phyloP scores from a whole-genome alignment of 2,797 vertebrate species.

The Cercopithecus hamlyni region DNA sequence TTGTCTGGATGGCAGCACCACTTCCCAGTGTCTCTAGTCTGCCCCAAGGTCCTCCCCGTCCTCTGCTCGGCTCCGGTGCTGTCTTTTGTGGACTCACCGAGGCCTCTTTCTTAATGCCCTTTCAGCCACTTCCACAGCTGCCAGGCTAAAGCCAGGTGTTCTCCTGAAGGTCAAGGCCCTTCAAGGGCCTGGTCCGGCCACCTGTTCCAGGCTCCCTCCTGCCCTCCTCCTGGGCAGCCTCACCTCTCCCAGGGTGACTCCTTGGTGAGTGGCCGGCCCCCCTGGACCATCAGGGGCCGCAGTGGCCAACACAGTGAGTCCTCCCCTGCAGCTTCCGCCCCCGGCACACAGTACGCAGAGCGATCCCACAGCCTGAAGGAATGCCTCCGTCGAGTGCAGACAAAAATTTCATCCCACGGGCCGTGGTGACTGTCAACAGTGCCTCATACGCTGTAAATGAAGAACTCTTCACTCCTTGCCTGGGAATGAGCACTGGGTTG shows the following conservation, averaged over 20 bases:
- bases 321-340: neutral
- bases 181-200: neutral
- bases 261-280: neutral
- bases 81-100: neutral
- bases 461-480: rapidly evolving
- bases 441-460: too few species aligned
- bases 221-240: neutral
- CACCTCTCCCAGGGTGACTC: neutral
- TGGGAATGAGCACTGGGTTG: neutral
- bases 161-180: neutral
- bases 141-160: neutral
- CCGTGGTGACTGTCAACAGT: neutral
- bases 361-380: neutral
- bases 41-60: neutral
- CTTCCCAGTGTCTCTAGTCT: neutral
- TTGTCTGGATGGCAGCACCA: neutral
- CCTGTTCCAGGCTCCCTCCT: too few species aligned
- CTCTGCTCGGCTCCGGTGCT: neutral
- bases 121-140: neutral
- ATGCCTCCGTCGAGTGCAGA: neutral
- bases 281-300: rapidly evolving
- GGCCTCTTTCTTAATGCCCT: neutral
- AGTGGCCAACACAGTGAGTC: rapidly evolving
- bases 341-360: rapidly evolving
- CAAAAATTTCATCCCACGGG: neutral